These are phyloP conservation scores for Oscheius sp. DNA, from an alignment of 2,888 invertebrate species.

Conservation along the genomic window DNA sequence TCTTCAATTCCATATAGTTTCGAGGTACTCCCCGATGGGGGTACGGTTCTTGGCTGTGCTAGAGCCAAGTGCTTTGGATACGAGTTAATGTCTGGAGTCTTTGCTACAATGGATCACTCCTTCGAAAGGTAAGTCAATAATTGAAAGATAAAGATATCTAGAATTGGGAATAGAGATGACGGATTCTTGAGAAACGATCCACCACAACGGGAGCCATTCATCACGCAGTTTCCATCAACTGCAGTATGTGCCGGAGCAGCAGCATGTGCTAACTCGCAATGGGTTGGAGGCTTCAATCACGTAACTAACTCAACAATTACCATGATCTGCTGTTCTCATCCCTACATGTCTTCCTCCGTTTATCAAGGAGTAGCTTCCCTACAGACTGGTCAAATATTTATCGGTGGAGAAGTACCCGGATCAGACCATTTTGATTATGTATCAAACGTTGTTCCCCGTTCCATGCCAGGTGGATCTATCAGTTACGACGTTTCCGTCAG, in stretches of 20 bases:
- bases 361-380: background rate
- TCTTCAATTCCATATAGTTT: constrained; percentile 12
- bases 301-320: background rate
- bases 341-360: background rate
- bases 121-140: background rate
- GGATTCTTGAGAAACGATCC: background rate
- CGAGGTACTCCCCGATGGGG: constrained; percentile 4
- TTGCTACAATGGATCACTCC: background rate
- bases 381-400: background rate
- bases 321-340: background rate
- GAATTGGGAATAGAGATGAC: background rate
- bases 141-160: background rate
- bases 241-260: background rate
- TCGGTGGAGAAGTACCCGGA: background rate
- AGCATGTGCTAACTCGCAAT: background rate
- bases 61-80: background rate
- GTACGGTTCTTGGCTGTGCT: constrained; percentile 1
- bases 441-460: background rate
- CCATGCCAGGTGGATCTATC: background rate
- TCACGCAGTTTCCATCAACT: background rate
- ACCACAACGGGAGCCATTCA: background rate
- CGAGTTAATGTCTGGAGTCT: background rate
- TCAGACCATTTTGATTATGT: background rate
- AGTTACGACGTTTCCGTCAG: background rate
- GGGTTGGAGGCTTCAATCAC: background rate